Percentiles rank a stretch among this genome's conserved stretches.
Evolutionary conservation across 37 sponge, comb jelly and placozoan genomes (phyloP).

Genomic region (Cliona cf. orientalis): DNA sequence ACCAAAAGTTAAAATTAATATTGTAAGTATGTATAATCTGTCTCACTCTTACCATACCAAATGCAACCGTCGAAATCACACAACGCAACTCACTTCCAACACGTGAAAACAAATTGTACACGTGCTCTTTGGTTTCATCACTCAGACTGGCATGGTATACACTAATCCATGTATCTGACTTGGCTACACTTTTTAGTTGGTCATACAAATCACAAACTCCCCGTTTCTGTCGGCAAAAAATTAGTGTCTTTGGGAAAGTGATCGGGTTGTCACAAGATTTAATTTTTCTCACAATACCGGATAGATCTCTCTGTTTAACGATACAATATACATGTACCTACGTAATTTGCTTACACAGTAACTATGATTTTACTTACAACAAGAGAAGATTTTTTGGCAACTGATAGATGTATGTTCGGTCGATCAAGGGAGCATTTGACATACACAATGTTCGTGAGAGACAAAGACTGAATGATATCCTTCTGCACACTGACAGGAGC

Average conservation of each 20-base stretch:
- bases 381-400: neutral
- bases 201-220: neutral
- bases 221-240: neutral
- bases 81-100: neutral
- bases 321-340: too few relatives aligned
- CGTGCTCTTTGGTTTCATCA: neutral
- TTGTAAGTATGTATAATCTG: neutral
- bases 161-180: too few relatives aligned
- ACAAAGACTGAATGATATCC: neutral
- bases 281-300: neutral
- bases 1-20: too few relatives aligned
- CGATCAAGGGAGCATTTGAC: neutral
- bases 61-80: slow-evolving; percentile 1
- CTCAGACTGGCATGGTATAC: slow-evolving; percentile 16
- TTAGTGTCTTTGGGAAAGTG: neutral
- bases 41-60: neutral
- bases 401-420: slow-evolving; percentile 13
- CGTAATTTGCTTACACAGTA: too few relatives aligned
- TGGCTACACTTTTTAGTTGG: neutral
- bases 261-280: neutral
- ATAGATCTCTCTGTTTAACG: neutral
- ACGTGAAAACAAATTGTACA: neutral
- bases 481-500: neutral
- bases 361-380: slow-evolving; percentile 9
- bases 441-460: neutral